Base-by-base conservation (phyloP, 2,797 vertebrate genomes). In the Danio albolineatus region DNA sequence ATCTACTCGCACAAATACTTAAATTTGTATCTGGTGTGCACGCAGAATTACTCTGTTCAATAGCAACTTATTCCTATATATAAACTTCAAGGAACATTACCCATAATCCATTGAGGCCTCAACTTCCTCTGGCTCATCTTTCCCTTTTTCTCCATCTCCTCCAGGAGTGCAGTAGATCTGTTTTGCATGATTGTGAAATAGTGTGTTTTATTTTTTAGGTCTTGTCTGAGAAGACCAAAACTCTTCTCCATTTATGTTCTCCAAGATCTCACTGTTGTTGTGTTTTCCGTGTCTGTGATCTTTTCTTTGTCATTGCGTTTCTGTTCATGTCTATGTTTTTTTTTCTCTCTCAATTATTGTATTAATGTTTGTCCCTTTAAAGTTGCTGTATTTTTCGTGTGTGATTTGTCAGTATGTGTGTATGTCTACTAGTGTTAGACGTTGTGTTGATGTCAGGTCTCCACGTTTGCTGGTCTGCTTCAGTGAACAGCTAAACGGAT, bases 131-230 rank as follows among this genome's bases (percentile, higher is more conserved):
- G 76, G 46, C 41, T 65, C 67, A 28, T 49, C 59, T 60, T 9
- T 60, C 77, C 38, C 13, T 49, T 77, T 49, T 19, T 57, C 39
- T 44, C 19, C 49, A 67, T 8, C 41, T 10, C 13, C 19, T 71
- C 9, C 62, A 79, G 51, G 84, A 92, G 91, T 92, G 90, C 92
- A 90, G 93, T 93, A 92, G 93, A 93, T 93, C 94, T 93, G 88
- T 92, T 82, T 78, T 86, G 92, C 92, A 93, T 93, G 92, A 46
- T 7, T 5, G 76, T 86, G 6, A 78, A 10, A 85, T n/a, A 64
- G 4, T 87, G 66, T 79, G 12, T 65, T 76, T 17, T 76, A 57
- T 48, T 48, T 36, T 51, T 49, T 41, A 10, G 38, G 14, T 6
- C 53, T 48, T 73, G 19, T 54, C 38, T 17, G n/a, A 64, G 17